Evolutionary conservation across 37 sponge, comb jelly and placozoan genomes (phyloP).

Genomic region (Theonella swinhoei): DNA sequence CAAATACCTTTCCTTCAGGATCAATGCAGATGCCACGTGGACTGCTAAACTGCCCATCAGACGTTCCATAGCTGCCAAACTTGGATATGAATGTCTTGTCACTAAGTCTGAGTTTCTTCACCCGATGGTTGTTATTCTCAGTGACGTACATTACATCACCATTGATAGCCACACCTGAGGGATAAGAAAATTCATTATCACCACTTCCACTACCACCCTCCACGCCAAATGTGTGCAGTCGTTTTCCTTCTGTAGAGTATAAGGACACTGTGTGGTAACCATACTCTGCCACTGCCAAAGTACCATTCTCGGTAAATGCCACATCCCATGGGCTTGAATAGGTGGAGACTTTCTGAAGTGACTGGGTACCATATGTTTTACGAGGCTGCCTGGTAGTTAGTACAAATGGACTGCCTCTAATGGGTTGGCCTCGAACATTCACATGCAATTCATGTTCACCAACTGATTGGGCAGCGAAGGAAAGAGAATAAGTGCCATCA

Average conservation of each 20-base stretch:
- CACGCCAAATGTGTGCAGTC: background rate
- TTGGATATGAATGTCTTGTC: constrained; percentile 17
- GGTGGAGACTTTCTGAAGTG: background rate
- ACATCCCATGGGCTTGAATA: constrained; percentile 27
- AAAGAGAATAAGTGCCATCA: constrained; percentile 28
- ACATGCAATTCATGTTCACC: constrained; percentile 25
- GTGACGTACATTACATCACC: constrained; percentile 42
- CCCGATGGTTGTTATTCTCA: constrained; percentile 28
- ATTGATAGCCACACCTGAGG: constrained; percentile 36
- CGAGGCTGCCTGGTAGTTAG: constrained; percentile 1
- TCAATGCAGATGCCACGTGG: constrained; percentile 39
- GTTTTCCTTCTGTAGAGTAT: background rate
- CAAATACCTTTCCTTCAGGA: constrained; percentile 20
- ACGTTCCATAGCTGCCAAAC: constrained; percentile 38
- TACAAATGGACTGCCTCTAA: constrained; percentile 33
- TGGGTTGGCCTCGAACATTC: constrained; percentile 11
- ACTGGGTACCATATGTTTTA: background rate
- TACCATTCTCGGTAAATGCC: constrained; percentile 25
- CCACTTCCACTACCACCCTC: constrained; percentile 12
- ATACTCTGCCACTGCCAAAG: constrained; percentile 15
- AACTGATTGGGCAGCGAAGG: constrained; percentile 20
- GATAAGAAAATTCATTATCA: constrained; percentile 30
- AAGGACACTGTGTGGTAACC: background rate
- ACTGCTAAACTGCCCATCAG: constrained; percentile 15
- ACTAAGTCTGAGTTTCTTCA: constrained; percentile 17